Percentiles rank a stretch among this genome's conserved stretches.
These are phyloP conservation scores for Diacarnus erythraeanus DNA, from an alignment of 37 sponge, comb jelly and placozoan genomes.

Conservation along the genomic window DNA sequence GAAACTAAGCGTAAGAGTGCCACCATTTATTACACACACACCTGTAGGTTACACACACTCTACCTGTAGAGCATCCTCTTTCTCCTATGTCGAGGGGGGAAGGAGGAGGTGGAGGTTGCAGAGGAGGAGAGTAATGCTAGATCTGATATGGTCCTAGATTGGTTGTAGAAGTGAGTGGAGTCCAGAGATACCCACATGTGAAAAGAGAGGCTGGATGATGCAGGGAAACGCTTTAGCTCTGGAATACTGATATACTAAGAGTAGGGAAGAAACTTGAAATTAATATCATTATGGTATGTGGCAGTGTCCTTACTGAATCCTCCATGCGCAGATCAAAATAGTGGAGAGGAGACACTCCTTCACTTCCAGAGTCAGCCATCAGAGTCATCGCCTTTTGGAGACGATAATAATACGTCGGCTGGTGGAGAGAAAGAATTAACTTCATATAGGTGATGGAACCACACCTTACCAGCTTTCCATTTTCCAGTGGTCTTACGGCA, in stretches of 20 bases:
- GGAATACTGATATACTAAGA: constrained; percentile 55
- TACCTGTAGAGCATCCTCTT: constrained; percentile 77
- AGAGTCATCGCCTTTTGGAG: constrained; percentile 44
- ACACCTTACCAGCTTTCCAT: constrained; percentile 40
- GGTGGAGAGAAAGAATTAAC: not conserved
- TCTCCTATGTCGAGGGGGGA: no score
- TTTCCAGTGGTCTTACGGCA: constrained; percentile 50
- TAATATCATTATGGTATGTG: no score
- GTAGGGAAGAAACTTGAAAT: not conserved
- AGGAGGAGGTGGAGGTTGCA: no score
- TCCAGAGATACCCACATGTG: constrained; percentile 69
- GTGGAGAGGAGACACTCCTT: constrained; percentile 40
- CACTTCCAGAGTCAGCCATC: constrained; percentile 36
- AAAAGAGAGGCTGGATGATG: constrained; percentile 54
- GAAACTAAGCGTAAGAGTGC: constrained; percentile 63
- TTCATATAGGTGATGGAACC: not conserved
- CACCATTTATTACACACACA: no score
- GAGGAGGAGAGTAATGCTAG: no score
- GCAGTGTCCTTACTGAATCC: constrained; percentile 61
- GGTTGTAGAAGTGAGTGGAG: no score
- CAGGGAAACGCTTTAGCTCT: constrained; percentile 42
- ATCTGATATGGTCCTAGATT: no score
- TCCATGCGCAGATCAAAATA: constrained; percentile 60
- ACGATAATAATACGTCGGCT: constrained; percentile 68
- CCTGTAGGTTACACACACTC: not conserved